Evolutionary conservation across 1,140 invertebrate genomes (phyloP).

Genomic region (Periplaneta americana): DNA sequence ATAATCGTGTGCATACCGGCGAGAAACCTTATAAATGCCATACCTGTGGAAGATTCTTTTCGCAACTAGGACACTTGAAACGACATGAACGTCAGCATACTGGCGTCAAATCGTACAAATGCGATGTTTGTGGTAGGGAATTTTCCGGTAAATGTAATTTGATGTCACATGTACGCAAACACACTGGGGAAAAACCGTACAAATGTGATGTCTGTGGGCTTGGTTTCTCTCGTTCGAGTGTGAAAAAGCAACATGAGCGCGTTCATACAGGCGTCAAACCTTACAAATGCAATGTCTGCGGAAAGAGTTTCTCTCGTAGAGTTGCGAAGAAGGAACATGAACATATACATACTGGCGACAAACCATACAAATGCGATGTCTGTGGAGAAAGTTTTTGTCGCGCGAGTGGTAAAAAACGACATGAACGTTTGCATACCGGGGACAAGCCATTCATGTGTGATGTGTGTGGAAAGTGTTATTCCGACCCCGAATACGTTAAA

Average conservation of each 20-base stretch:
- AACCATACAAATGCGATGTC: background rate
- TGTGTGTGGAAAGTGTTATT: background rate
- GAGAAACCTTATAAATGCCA: background rate
- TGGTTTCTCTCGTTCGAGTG: background rate
- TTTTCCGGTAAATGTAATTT: background rate
- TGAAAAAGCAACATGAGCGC: background rate
- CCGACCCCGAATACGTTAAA: background rate
- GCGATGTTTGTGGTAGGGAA: background rate
- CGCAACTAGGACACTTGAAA: background rate
- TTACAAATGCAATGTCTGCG: background rate
- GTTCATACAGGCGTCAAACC: background rate
- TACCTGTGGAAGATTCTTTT: conserved; percentile 6
- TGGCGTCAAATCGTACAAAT: background rate
- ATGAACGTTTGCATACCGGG: background rate
- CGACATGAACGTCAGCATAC: background rate
- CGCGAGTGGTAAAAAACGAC: background rate
- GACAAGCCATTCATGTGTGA: background rate
- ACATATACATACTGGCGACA: background rate
- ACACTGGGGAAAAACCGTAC: background rate
- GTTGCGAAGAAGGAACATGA: background rate
- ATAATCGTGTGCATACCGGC: background rate
- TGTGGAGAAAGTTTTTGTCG: background rate
- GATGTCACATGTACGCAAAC: background rate
- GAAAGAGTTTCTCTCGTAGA: background rate
- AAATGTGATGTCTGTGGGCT: background rate